phyloP scores from a whole-genome alignment of 2,888 invertebrate genomes.

The Notodromas monacha region DNA sequence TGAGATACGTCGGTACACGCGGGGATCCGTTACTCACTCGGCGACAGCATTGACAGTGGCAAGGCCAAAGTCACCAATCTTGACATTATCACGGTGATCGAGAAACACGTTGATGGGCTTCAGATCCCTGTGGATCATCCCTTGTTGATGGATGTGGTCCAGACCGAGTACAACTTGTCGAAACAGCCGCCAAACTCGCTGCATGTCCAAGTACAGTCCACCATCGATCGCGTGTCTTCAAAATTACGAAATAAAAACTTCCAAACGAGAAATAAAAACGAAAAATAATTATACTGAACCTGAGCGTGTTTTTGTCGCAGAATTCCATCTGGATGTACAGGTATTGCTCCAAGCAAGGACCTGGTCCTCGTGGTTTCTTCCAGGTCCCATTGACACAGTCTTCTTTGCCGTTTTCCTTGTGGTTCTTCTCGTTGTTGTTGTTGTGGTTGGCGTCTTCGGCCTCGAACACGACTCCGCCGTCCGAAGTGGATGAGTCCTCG shows the following conservation, averaged over 20 bases:
- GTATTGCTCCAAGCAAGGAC: too few relatives aligned
- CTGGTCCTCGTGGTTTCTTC: too few relatives aligned
- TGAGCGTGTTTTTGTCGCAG: slow-evolving; percentile 72
- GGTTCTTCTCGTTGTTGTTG: neutral
- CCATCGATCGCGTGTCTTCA: slow-evolving; percentile 45
- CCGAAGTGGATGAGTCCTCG: too few relatives aligned
- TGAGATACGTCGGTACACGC: too few relatives aligned
- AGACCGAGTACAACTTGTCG: slow-evolving; percentile 72
- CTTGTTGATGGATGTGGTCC: slow-evolving; percentile 67
- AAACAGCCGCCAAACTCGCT: slow-evolving; percentile 62
- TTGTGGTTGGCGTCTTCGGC: slow-evolving; percentile 7
- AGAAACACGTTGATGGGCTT: slow-evolving; percentile 62
- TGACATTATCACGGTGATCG: slow-evolving; percentile 60
- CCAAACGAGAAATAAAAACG: neutral
- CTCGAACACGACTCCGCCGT: slow-evolving; percentile 7
- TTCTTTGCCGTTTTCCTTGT: slow-evolving; percentile 1
- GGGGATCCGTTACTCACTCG: too few relatives aligned
- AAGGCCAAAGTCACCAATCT: slow-evolving; percentile 90
- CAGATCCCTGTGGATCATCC: slow-evolving; percentile 20
- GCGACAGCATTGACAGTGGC: slow-evolving; percentile 33
- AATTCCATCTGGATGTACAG: slow-evolving; percentile 95
- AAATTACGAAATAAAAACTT: too few relatives aligned
- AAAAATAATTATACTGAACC: slow-evolving; percentile 5
- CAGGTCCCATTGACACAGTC: too few relatives aligned
- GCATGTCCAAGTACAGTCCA: slow-evolving; percentile 34